phyloP scores from a whole-genome alignment of 2,888 invertebrate species.

The Patella ulyssiponensis region DNA sequence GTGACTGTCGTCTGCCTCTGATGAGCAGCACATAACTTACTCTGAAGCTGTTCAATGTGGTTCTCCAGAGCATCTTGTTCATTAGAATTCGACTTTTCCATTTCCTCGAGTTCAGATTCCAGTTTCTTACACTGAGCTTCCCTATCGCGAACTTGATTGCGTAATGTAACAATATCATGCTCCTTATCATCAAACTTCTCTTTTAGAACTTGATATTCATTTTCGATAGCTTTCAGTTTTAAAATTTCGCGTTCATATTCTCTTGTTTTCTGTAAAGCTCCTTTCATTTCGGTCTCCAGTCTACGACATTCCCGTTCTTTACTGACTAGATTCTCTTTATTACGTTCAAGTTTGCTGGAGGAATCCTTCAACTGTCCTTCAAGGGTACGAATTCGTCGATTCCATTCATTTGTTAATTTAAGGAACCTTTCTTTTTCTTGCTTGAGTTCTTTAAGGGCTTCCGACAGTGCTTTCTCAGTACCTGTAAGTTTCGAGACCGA shows the following conservation, averaged over 20 bases:
- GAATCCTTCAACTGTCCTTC: constrained; percentile 60
- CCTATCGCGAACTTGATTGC: constrained; percentile 51
- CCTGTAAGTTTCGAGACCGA: constrained; percentile 62
- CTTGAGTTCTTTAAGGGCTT: constrained; percentile 61
- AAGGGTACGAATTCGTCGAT: constrained; percentile 54
- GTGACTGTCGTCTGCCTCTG: constrained; percentile 78
- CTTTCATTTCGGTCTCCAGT: constrained; percentile 56
- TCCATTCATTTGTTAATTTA: constrained; percentile 62
- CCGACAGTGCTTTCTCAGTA: constrained; percentile 63
- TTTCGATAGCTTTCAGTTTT: constrained; percentile 62
- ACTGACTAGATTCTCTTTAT: constrained; percentile 50
- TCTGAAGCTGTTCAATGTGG: constrained; percentile 82
- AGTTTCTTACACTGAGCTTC: constrained; percentile 54
- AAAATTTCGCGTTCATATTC: constrained; percentile 63
- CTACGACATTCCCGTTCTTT: constrained; percentile 61
- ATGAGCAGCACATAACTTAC: constrained; percentile 83
- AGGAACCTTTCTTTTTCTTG: constrained; percentile 63
- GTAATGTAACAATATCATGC: constrained; percentile 42
- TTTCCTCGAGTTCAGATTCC: constrained; percentile 56
- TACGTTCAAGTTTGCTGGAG: constrained; percentile 56
- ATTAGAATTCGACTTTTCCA: constrained; percentile 67
- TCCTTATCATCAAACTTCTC: constrained; percentile 53
- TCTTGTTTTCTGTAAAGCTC: constrained; percentile 51
- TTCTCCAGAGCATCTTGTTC: constrained; percentile 64
- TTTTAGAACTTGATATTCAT: constrained; percentile 60